Evolutionary conservation across 2,797 vertebrate species (phyloP), one percentile per base, ranked within the genome.

Genomic region (Cossypha polioptera): DNA sequence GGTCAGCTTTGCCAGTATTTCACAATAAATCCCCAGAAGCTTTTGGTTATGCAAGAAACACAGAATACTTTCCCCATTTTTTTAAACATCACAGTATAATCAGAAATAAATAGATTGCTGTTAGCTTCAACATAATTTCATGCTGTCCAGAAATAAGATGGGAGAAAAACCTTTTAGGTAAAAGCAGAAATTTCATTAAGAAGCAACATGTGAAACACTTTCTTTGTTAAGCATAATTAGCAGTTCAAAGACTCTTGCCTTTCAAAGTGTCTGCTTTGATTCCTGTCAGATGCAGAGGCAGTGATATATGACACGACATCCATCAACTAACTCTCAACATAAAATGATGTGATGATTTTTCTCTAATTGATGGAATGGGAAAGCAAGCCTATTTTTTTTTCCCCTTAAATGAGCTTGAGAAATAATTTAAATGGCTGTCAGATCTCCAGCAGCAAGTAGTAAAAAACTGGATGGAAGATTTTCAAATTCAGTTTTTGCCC

Each of bases 211-310:
- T 61, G 74, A 93, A 92, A 85, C 78, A 68, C n/a, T 90, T 90
- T 61, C 67, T 78, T 92, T 87, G 77, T 90, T 72, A 77, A 88
- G 48, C 25, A 15, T 51, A 85, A 95, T 88, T 88, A 80, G 61
- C 28, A 80, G 78, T 92, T 95, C 62, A 77, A 83, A 94, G 92
- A 35, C 38, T 40, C 20, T 53, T 82, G 55, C 74, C 53, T 95
- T 93, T 89, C 83, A 85, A 91, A 79, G 53, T 50, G 51, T 86
- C 75, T 93, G 75, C 81, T 95, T 93, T 93, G 86, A 91, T 93
- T 93, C 71, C 74, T 78, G 54, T 81, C 61, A 90, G 67, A 73
- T 79, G 62, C 50, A 81, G 83, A 86, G 61, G 83, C 67, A 93
- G 47, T 45, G 50, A 92, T 59, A 54, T 19, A 36, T 59, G 81